phyloP scores from a whole-genome alignment of 2,113 vertebrate genomes.

The Notechis scutatus region DNA sequence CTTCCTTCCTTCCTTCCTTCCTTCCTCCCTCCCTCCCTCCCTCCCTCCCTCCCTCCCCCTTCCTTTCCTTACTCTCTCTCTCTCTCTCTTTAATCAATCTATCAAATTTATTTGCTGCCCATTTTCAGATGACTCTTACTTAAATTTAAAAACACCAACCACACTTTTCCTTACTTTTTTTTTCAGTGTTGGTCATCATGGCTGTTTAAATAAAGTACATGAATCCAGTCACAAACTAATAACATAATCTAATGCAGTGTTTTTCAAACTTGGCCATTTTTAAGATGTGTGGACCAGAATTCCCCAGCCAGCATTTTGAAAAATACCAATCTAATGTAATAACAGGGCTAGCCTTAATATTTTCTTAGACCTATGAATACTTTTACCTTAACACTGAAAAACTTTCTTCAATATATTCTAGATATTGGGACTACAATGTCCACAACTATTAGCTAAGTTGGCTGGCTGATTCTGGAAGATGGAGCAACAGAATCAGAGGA shows the following conservation, averaged over 20 bases:
- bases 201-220: background rate
- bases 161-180: background rate
- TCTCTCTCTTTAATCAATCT: background rate
- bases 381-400: background rate
- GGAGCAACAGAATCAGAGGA: background rate
- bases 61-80: too few species aligned
- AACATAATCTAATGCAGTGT: background rate
- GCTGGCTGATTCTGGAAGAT: background rate
- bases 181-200: background rate
- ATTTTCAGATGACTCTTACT: background rate
- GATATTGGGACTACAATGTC: background rate
- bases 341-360: background rate
- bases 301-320: background rate
- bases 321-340: background rate
- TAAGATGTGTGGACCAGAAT: background rate
- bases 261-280: background rate
- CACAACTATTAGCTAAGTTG: background rate
- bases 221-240: background rate
- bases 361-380: background rate
- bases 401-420: background rate
- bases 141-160: background rate
- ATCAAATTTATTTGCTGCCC: background rate
- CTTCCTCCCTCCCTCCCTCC: too few species aligned
- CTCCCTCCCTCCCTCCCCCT: fast-evolving
- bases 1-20: fast-evolving